Conservation (phyloP, 2,113 vertebrate species). For the Phainopepla nitens region DNA sequence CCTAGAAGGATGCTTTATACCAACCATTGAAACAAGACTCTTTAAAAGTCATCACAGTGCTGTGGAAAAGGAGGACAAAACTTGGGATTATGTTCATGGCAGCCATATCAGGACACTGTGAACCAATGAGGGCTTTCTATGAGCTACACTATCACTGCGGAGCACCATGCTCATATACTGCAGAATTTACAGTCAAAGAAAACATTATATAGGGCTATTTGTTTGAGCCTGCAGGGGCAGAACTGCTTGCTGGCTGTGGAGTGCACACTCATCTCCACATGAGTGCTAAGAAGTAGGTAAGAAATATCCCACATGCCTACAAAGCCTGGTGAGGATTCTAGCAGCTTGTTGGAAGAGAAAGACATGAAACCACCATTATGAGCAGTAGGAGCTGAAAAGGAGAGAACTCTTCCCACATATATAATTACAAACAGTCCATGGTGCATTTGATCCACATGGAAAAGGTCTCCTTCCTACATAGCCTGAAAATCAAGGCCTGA, state of each 20-base stretch:
- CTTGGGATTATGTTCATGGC: background rate
- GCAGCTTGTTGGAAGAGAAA: background rate
- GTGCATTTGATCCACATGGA: background rate
- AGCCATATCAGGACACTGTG: background rate
- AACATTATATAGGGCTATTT: background rate
- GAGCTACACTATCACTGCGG: background rate
- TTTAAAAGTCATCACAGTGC: background rate
- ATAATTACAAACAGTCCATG: background rate
- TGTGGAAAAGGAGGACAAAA: background rate
- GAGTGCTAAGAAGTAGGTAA: background rate
- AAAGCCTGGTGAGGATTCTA: background rate
- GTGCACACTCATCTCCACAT: background rate
- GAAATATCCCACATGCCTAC: background rate
- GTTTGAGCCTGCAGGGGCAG: background rate
- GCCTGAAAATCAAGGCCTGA: background rate
- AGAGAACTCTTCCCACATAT: background rate
- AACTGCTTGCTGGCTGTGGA: background rate
- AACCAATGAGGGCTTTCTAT: background rate
- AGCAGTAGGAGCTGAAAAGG: background rate
- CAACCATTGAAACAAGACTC: background rate
- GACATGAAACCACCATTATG: background rate
- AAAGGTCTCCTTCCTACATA: background rate
- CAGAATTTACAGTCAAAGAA: background rate
- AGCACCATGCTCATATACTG: background rate
- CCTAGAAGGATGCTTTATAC: conserved; percentile 14